Base-by-base conservation (phyloP, 2,113 vertebrate genomes). In the Balaeniceps rex region DNA sequence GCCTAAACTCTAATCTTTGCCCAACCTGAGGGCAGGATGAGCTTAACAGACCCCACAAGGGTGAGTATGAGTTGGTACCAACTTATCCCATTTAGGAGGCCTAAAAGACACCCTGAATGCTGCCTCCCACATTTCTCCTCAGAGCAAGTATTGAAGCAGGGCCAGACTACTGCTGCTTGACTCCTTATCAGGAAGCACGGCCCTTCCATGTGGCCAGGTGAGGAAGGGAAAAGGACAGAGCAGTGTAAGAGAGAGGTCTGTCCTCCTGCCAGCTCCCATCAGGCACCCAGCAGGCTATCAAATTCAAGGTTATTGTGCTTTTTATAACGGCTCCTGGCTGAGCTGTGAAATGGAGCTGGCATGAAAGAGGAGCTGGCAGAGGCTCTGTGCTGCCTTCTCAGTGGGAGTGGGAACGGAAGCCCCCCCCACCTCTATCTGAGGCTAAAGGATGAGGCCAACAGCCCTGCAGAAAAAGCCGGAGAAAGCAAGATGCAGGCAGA, bases 291-390 rank as follows among this genome's bases (percentile, higher is more conserved):
- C 76, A 93, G 44, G 92, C 78, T 96, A 96, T 97, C 94, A 57
- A 66, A 92, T 95, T 96, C 95, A 97, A 97, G 94, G 93, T 90
- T 97, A 87, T 87, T 93, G 94, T 94, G 92, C 96, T 96, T 96
- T 97, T 97, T 93, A 93, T 97, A 95, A 92, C 94, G 75, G 68
- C 51, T 93, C 64, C 85, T 85, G 51, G 42, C 75, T 74, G 76
- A 87, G 80, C 70, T 79, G 69, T 94, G 95, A 97, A 97, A 95
- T 88, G 84, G 87, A 97, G 93, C 84, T 85, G 74, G 68, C 10
- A 14, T 94, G 94, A 95, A 96, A 95, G 95, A 88, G 44, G 85
- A 96, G 93, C 86, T 86, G 89, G 47, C 69, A 92, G 71, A 95
- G 78, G 61, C 51, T 92, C 68, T 88, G 49, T 57, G 70, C 58